Conservation (phyloP, 2,888 invertebrate genomes). For the Agriotes lineatus region DNA sequence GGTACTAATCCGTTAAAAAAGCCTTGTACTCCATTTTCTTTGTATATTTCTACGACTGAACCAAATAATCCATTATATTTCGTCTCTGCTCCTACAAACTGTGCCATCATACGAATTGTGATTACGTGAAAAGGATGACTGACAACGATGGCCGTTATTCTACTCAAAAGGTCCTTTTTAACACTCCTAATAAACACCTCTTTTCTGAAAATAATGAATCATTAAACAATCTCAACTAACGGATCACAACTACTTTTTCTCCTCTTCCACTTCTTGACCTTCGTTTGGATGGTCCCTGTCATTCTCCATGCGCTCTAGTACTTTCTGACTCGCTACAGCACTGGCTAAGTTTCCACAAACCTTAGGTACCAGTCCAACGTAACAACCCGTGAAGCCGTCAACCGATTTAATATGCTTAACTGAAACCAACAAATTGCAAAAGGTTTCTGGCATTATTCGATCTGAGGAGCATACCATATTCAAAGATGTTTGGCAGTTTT, state of each 20-base stretch:
- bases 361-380: conserved; percentile 86
- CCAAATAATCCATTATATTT: conserved; percentile 77
- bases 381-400: conserved; percentile 90
- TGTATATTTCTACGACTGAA: conserved; percentile 85
- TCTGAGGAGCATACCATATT: conserved; percentile 78
- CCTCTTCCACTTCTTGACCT: conserved; percentile 48
- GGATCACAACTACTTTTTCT: conserved; percentile 16
- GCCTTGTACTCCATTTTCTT: conserved; percentile 87
- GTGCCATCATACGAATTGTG: conserved; percentile 92
- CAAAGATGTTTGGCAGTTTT: conserved; percentile 89
- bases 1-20: conserved; percentile 92
- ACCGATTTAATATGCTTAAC: conserved; percentile 86
- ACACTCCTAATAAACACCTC: conserved; percentile 69
- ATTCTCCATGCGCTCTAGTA: conserved; percentile 70
- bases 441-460: neutral
- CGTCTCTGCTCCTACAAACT: conserved; percentile 92
- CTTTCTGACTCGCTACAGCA: conserved; percentile 76
- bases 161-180: conserved; percentile 79
- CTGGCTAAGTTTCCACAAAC: conserved; percentile 80
- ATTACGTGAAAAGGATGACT: conserved; percentile 95
- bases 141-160: conserved; percentile 82
- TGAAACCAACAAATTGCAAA: conserved; percentile 60
- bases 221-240: neutral
- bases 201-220: conserved; percentile 61
- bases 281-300: conserved; percentile 65